Base-by-base conservation (phyloP, 2,797 vertebrate species). In the Melopsittacus undulatus region DNA sequence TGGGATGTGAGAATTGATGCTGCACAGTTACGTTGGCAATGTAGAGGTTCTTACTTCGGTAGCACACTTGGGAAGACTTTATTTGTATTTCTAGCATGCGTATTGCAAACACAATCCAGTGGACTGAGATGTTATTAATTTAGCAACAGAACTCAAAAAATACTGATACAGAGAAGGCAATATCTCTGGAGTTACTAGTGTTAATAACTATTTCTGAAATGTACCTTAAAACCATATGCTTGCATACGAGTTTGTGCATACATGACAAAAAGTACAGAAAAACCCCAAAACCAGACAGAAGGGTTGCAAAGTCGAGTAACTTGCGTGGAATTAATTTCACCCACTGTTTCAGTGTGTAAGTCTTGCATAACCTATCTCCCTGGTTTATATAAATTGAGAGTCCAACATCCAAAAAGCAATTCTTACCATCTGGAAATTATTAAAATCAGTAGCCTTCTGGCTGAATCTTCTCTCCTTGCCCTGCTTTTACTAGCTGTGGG, bases 1-100 rank as follows among this genome's bases (percentile, higher is more conserved):
- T 97, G 95, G 96, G 96, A 97, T 96, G 96, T 97, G 96, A 96
- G 94, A 97, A 95, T 69, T 94, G 96, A 93, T 1, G 49, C 92
- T 83, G 92, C 73, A 63, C 63, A 52, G 73, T 93, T 96, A 93
- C 27, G 2, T 92, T 95, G 91, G 90, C 94, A 93, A 34, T 87
- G 68, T 89, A 85, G 93, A 91, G 46, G 52, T 92, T 96, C 94
- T 66, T 94, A 29, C 89, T 96, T 96, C 73, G 66, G 79, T 68
- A 92, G 82, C 82, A 89, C 73, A 81, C 68, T 86, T 89, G 11
- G 43, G 62, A 75, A 93, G 89, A 40, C 42, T 89, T 94, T 54
- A 76, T 89, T 78, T 77, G 72, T 91, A 27, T 87, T 95, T 79
- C 83, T 59, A 79, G 63, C 61, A 30, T 70, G 56, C 62, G 29